Base-by-base conservation (phyloP, 2,797 vertebrate species). In the Hyperoplus lanceolatus region DNA sequence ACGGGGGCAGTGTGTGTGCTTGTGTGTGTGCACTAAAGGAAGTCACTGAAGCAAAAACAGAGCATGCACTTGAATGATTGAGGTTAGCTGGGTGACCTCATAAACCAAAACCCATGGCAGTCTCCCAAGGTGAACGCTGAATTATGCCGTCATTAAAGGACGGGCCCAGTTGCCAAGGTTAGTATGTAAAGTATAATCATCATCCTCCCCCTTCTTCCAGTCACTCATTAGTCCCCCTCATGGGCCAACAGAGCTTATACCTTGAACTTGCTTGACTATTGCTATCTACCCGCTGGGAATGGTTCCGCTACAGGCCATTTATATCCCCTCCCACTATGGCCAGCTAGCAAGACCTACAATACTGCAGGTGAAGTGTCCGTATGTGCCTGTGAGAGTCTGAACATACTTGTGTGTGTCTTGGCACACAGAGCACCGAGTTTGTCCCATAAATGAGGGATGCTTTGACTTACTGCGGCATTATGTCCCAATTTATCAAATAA, bases 141-240 rank as follows among this genome's bases (percentile, higher is more conserved):
- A 96, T 96, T 96, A 96, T 96, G 95, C 93, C 92, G 87, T 96
- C 95, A 95, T 96, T 96, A 96, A 95, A 96, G 95, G 95, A 95
- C 95, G 93, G 92, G 90, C 90, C 91, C 89, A 90, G 93, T 94
- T 94, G 94, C 94, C 95, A 96, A 96, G 95, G 96, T 96, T 96
- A 94, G 94, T 95, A 96, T 96, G 95, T 96, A 96, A 96, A 96
- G 93, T 94, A 94, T 94, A 95, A 95, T 95, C 94, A 94, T 94
- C 93, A 80, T 87, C 93, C 86, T 89, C 90, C 85, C 90, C 90
- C 89, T 91, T 92, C 90, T 89, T 92, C 91, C 94, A 93, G 90
- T 95, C 92, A 85, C 93, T 95, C 94, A 95, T 96, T 95, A 95
- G 93, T 90, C 91, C 90, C 88, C 90, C 92, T 93, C 91, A 90